Evolutionary conservation across 2,113 vertebrate genomes (phyloP).

Genomic region (Mesembrinibis cayennensis): DNA sequence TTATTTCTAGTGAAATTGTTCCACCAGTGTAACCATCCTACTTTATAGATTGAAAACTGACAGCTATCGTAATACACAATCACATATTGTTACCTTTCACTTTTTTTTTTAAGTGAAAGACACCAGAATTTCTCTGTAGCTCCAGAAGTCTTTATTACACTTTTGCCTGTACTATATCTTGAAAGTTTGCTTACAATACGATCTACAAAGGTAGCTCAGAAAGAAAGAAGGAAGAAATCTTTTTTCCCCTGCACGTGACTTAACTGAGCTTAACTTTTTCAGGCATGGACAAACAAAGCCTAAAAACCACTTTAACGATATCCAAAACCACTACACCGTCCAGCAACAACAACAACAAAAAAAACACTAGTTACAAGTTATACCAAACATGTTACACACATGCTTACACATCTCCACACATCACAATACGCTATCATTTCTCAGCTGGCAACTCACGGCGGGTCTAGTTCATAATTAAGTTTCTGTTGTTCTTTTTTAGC

Average conservation of each 20-base stretch:
- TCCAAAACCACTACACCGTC: constrained; percentile 16
- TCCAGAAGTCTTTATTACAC: background rate
- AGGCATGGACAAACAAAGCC: constrained; percentile 23
- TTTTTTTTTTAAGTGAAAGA: background rate
- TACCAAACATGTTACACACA: background rate
- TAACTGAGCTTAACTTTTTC: constrained; percentile 40
- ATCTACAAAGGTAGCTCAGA: background rate
- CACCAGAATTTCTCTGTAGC: background rate
- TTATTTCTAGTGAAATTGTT: background rate
- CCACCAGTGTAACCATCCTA: background rate
- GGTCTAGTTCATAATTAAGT: background rate
- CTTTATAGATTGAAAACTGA: background rate
- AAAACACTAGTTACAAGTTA: background rate
- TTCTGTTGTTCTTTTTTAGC: constrained; percentile 41
- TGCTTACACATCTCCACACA: background rate
- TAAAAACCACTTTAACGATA: constrained; percentile 1
- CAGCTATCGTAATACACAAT: background rate
- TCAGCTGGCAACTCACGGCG: background rate
- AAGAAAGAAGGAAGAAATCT: background rate
- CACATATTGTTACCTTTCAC: background rate
- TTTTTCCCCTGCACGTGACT: background rate
- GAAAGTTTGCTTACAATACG: background rate
- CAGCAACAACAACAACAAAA: background rate
- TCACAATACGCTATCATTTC: background rate
- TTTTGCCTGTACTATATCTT: background rate